Base-by-base conservation (phyloP, 2,797 vertebrate species). In the Luscinia megarhynchos region DNA sequence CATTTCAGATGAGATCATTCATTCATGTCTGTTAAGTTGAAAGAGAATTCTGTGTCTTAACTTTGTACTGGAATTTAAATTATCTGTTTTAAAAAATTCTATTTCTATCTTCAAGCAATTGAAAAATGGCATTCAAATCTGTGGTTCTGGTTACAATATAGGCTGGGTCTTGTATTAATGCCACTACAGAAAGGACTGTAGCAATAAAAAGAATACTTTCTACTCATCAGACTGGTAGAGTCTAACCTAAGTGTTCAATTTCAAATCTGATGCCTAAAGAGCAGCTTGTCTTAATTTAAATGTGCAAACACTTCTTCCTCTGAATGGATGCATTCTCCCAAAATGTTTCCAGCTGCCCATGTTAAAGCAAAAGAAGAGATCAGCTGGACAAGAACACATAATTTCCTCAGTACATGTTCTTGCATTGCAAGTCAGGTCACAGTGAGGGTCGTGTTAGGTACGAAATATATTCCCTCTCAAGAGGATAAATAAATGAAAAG, bases 281-380 rank as follows among this genome's bases (percentile, higher is more conserved):
- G 48, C 92, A 97, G 84, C 89, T 97, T 95, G 82, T 92, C 92
- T 94, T 76, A 91, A 91, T 97, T 90, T 94, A 89, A 75, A 89
- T 91, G 76, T 92, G 79, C 76, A 93, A 96, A 91, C 81, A 75
- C 59, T 95, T 92, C 84, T 93, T 96, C 40, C 50, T 87, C 63
- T 95, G 77, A 94, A 95, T 93, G 70, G 67, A 62, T 91, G 57
- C 45, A 54, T 94, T 94, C 88, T 96, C 67, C 2, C 1, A 90
- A 95, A 95, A 64, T 91, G 63, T 59, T 96, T 94, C 94, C 94
- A 96, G 83, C 92, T 97, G 94, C 29, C 62, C 9, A 11, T 58
- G 64, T 91, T 69, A 74, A 48, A 87, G 90, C 54, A 92, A 95
- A 93, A 87, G 84, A 77, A 90, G 87, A 82, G 61, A 91, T 89